Evolutionary conservation across 1,140 invertebrate genomes (phyloP).

Genomic region (Heliconius himera): DNA sequence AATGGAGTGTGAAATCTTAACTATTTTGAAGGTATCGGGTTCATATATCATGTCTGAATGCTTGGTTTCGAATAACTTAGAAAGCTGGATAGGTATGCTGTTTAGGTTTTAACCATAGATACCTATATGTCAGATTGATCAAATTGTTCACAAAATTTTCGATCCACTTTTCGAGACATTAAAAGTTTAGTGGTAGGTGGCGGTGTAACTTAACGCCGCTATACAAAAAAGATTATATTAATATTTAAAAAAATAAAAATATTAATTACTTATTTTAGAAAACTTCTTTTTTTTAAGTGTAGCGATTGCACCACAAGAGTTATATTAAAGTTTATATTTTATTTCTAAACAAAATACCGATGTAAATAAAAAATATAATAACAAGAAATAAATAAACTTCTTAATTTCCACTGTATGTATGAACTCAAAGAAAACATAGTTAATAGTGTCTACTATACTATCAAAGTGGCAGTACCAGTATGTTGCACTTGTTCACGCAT

Average conservation of each 20-base stretch:
- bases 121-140: too few species aligned
- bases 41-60: not conserved
- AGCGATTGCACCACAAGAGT: too few species aligned
- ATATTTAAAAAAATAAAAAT: too few species aligned
- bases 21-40: not conserved
- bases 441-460: not conserved
- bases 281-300: too few species aligned
- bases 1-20: not conserved
- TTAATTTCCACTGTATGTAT: not conserved
- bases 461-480: not conserved
- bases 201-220: too few species aligned
- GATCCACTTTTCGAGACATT: too few species aligned
- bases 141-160: too few species aligned
- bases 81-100: not conserved
- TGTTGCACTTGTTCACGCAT: conserved; percentile 7
- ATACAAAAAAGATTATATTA: too few species aligned
- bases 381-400: not conserved
- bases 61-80: not conserved
- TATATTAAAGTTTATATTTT: too few species aligned
- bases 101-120: not conserved
- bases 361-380: not conserved
- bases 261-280: too few species aligned
- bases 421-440: conserved; percentile 5
- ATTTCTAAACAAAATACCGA: not conserved
- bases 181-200: too few species aligned